Conservation (phyloP, 1,140 invertebrate genomes). For the Megalopta genalis region DNA sequence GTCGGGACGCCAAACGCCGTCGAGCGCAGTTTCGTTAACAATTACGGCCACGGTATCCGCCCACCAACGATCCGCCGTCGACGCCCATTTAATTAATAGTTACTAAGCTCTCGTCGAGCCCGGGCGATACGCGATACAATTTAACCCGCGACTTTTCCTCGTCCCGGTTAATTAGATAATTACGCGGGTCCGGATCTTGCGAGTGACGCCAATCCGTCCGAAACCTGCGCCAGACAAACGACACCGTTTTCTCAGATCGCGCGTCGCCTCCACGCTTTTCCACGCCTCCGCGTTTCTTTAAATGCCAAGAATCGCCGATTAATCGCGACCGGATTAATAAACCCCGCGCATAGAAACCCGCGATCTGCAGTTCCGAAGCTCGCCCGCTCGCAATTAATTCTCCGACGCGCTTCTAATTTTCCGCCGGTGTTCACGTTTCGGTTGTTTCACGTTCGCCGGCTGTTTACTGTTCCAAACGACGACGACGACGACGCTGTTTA, state of each 20-base stretch:
- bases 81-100: slow-evolving; percentile 70
- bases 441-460: too few species aligned
- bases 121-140: slow-evolving; percentile 50
- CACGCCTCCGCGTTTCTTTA: too few species aligned
- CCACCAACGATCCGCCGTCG: slow-evolving; percentile 35
- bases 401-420: too few species aligned
- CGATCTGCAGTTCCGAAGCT: too few species aligned
- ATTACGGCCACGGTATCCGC: slow-evolving; percentile 55
- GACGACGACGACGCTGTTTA: too few species aligned
- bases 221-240: background rate
- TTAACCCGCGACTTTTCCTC: slow-evolving; percentile 42
- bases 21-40: slow-evolving; percentile 61
- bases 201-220: background rate
- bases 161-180: slow-evolving; percentile 40
- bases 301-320: too few species aligned
- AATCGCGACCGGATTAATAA: too few species aligned
- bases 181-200: background rate
- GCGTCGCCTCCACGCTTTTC: too few species aligned
- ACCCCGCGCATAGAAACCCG: too few species aligned
- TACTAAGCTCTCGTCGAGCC: slow-evolving; percentile 60
- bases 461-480: too few species aligned
- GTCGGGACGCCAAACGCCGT: slow-evolving; percentile 12
- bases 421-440: too few species aligned
- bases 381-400: too few species aligned
- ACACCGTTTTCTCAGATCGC: background rate